These are phyloP conservation scores for Nemopilema nomurai DNA, from an alignment of 30 jellyfish, hydroid and myxozoan genomes.

Conservation along the genomic window DNA sequence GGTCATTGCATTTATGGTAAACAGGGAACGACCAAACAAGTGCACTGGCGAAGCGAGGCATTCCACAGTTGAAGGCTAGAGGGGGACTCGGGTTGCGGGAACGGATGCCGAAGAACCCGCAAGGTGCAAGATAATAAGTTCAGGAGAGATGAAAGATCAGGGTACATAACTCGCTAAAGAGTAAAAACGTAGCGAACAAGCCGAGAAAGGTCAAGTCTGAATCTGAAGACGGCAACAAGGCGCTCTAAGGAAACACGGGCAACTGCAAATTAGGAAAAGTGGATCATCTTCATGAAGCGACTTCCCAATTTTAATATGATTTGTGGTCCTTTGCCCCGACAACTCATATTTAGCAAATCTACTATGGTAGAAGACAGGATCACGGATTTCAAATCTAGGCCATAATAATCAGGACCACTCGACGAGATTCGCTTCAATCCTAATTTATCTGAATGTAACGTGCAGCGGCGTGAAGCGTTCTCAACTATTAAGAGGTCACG, in stretches of 20 bases:
- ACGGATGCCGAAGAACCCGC: background rate
- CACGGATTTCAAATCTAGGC: background rate
- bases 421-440: background rate
- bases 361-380: background rate
- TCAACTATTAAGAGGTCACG: background rate
- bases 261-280: background rate
- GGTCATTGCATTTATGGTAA: background rate
- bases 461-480: background rate
- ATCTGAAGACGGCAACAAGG: background rate
- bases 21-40: background rate
- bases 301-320: background rate
- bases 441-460: background rate
- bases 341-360: background rate
- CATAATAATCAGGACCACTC: background rate
- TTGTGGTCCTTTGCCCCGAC: background rate
- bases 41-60: background rate
- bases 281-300: background rate
- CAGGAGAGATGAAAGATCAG: no score
- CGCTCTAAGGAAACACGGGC: background rate
- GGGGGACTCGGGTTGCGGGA: background rate
- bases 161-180: background rate
- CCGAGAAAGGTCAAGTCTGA: no score
- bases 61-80: background rate
- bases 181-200: no score
- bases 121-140: background rate